Conservation (phyloP, 2,888 invertebrate species). For the Apocheima hispidaria region DNA sequence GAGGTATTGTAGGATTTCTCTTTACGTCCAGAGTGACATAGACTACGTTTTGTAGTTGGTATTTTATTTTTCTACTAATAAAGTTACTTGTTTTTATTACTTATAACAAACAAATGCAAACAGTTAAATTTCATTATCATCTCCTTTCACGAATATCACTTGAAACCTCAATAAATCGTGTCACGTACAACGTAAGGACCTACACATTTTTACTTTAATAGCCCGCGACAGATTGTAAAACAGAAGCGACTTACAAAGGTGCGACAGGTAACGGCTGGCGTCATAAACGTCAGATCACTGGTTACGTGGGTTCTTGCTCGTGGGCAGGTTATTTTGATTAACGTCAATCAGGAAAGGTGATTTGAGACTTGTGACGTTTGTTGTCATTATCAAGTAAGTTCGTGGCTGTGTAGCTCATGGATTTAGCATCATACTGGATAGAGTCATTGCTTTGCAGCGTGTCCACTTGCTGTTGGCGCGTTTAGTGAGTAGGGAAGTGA, state of each 20-base stretch:
- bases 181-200: slow-evolving; percentile 25
- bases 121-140: not conserved
- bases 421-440: too few relatives aligned
- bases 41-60: too few relatives aligned
- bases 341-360: slow-evolving; percentile 13
- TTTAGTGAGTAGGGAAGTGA: too few relatives aligned
- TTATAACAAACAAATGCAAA: not conserved
- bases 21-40: too few relatives aligned
- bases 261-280: slow-evolving; percentile 25
- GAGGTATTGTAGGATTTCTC: too few relatives aligned
- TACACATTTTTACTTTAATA: slow-evolving; percentile 27
- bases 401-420: too few relatives aligned
- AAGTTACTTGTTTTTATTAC: too few relatives aligned
- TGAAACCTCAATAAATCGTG: slow-evolving; percentile 26
- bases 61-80: too few relatives aligned
- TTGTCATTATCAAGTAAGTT: not conserved
- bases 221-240: slow-evolving; percentile 32
- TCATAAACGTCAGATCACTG: slow-evolving; percentile 22
- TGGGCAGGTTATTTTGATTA: slow-evolving; percentile 10
- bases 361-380: not conserved
- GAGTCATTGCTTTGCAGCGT: too few relatives aligned
- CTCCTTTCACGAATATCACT: not conserved
- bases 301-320: slow-evolving; percentile 5
- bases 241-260: slow-evolving; percentile 18
- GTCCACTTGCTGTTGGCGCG: too few relatives aligned